Percentiles rank a stretch among this genome's conserved stretches.
Evolutionary conservation across 2,888 invertebrate species (phyloP).

Genomic region (Macrophya alboannulata): DNA sequence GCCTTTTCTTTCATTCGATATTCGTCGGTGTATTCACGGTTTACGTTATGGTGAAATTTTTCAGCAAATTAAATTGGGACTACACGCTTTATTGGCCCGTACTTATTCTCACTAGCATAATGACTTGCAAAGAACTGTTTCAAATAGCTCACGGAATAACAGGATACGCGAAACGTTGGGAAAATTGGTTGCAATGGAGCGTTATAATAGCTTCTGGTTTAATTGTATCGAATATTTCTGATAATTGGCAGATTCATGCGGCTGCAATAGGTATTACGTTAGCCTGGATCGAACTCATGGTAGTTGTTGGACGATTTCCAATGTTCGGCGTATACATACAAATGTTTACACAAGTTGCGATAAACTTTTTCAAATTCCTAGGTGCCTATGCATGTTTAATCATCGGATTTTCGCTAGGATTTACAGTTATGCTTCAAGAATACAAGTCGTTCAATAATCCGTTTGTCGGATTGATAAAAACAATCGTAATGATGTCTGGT

Average conservation of each 20-base stretch:
- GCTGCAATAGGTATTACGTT: constrained; percentile 91
- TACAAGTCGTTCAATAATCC: constrained; percentile 87
- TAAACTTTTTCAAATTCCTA: constrained; percentile 92
- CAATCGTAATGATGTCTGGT: constrained; percentile 94
- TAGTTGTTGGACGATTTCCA: constrained; percentile 92
- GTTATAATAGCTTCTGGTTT: constrained; percentile 83
- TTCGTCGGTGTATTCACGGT: constrained; percentile 89
- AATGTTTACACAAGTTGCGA: constrained; percentile 92
- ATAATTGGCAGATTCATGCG: constrained; percentile 90
- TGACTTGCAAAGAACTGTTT: constrained; percentile 89
- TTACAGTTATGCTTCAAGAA: constrained; percentile 91
- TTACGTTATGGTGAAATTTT: constrained; percentile 86
- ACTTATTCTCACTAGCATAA: constrained; percentile 84
- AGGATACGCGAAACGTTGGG: constrained; percentile 90
- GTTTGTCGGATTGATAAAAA: constrained; percentile 86
- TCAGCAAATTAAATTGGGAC: constrained; percentile 75
- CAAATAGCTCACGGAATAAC: constrained; percentile 89
- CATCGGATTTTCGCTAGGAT: constrained; percentile 90
- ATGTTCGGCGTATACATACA: constrained; percentile 93
- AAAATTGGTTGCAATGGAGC: constrained; percentile 92
- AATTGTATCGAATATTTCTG: constrained; percentile 68
- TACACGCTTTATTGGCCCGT: constrained; percentile 82
- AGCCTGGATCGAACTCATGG: constrained; percentile 93
- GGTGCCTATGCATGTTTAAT: constrained; percentile 91
- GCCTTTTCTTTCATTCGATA: constrained; percentile 89